Evolutionary conservation across 2,797 vertebrate genomes (phyloP).

Genomic region (Paguma larvata): DNA sequence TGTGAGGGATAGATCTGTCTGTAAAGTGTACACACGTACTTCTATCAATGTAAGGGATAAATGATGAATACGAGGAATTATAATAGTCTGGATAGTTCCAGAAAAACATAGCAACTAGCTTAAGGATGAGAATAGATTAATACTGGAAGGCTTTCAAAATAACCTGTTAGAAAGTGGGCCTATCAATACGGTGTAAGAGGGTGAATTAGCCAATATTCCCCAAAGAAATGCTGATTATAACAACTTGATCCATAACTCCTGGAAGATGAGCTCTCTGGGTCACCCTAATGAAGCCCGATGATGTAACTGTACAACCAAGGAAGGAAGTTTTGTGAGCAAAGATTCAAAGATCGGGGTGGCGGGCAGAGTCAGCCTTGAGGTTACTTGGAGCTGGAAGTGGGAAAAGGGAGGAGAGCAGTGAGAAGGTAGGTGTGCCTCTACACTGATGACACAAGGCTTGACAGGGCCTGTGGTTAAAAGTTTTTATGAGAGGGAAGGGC

Average conservation of each 20-base stretch:
- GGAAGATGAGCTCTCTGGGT: background rate
- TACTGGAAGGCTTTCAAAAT: constrained; percentile 60
- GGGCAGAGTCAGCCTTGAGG: background rate
- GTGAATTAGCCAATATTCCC: constrained; percentile 20
- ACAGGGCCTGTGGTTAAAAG: background rate
- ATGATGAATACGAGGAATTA: constrained; percentile 39
- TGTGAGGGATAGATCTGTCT: constrained; percentile 45
- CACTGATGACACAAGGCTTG: background rate
- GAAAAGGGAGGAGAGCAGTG: background rate
- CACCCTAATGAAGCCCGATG: background rate
- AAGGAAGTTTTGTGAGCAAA: background rate
- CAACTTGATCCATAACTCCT: background rate
- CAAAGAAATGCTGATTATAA: background rate
- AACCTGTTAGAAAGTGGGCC: background rate
- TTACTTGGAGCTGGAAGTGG: background rate
- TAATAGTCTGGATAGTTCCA: constrained; percentile 1
- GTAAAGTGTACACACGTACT: constrained; percentile 38
- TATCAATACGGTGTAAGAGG: background rate
- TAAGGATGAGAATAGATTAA: constrained; percentile 9
- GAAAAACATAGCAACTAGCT: constrained; percentile 20
- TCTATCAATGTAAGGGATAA: constrained; percentile 32
- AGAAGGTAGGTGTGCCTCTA: background rate
- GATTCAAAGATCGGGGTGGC: background rate
- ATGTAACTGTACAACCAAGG: background rate
- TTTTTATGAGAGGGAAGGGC: background rate